These are phyloP conservation scores for Drosophila ambigua DNA, from an alignment of 1,140 invertebrate species.

Conservation along the genomic window DNA sequence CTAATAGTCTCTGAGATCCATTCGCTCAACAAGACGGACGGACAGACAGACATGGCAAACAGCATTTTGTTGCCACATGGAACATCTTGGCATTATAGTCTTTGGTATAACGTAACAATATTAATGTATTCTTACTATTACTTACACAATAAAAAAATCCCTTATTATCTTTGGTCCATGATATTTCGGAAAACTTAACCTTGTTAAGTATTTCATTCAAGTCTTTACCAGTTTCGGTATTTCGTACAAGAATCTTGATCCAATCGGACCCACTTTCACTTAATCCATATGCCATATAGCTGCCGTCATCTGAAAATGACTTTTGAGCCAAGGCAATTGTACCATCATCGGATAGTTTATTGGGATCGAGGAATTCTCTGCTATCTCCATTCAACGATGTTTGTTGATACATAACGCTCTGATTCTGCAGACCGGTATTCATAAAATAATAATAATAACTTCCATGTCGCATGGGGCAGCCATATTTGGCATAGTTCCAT, in stretches of 20 bases:
- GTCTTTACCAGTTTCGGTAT: constrained; percentile 92
- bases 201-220: constrained; percentile 94
- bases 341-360: constrained; percentile 96
- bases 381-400: constrained; percentile 91
- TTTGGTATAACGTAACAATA: not conserved
- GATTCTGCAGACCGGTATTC: constrained; percentile 98
- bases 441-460: constrained; percentile 96
- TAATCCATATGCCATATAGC: constrained; percentile 95
- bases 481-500: constrained; percentile 98
- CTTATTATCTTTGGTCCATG: constrained; percentile 97
- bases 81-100: not conserved
- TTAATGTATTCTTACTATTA: constrained; percentile 11
- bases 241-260: constrained; percentile 94
- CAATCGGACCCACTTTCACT: constrained; percentile 98
- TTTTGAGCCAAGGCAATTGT: constrained; percentile 92
- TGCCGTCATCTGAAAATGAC: constrained; percentile 95
- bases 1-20: too few relatives aligned
- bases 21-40: too few relatives aligned
- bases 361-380: constrained; percentile 97
- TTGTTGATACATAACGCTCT: constrained; percentile 97
- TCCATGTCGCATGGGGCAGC: constrained; percentile 93
- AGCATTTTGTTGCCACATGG: too few relatives aligned
- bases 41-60: too few relatives aligned
- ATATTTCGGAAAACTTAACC: constrained; percentile 95
- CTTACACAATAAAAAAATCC: constrained; percentile 97